A percentile compares a stretch with the other conserved stretches of the same genome.
Conservation (phyloP, 2,113 vertebrate species). For the Pleuronectes platessa region DNA sequence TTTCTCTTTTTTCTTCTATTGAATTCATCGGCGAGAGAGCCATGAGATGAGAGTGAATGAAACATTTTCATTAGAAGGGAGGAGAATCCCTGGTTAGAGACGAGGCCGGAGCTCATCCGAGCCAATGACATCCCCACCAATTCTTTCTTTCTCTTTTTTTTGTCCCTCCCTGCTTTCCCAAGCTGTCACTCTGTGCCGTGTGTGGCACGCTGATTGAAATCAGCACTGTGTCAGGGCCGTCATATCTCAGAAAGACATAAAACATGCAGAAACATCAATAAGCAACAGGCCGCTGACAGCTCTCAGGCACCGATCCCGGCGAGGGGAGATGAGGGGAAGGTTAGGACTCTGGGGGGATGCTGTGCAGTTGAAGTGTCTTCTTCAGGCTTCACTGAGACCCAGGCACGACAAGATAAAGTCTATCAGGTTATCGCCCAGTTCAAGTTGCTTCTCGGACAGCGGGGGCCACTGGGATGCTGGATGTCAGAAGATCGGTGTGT, state of each 20-base stretch:
- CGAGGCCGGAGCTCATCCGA: conserved; percentile 80
- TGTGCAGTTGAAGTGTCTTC: conserved; percentile 93
- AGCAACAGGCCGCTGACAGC: conserved; percentile 99
- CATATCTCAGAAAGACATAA: conserved; percentile 98
- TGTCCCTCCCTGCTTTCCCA: conserved; percentile 71
- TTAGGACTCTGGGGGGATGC: conserved; percentile 95
- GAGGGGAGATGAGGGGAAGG: conserved; percentile 94
- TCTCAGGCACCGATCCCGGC: conserved; percentile 89
- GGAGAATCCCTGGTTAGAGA: conserved; percentile 81
- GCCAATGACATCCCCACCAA: conserved; percentile 79
- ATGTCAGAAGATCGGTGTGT: conserved; percentile 71
- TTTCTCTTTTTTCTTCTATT: conserved; percentile 82
- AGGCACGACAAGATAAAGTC: conserved; percentile 97
- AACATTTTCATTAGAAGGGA: conserved; percentile 94
- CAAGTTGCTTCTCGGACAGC: conserved; percentile 87
- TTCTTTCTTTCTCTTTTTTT: conserved; percentile 56
- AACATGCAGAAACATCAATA: conserved; percentile 99
- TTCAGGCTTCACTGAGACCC: conserved; percentile 91
- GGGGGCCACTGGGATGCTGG: conserved; percentile 84
- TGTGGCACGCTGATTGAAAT: conserved; percentile 96
- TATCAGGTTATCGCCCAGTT: conserved; percentile 97
- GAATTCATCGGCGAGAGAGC: conserved; percentile 88
- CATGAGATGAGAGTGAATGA: conserved; percentile 86
- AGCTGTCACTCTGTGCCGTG: conserved; percentile 80
- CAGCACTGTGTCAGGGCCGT: conserved; percentile 95